phyloP scores from a whole-genome alignment of 2,888 invertebrate species.

The Nephrocerus scutellatus region DNA sequence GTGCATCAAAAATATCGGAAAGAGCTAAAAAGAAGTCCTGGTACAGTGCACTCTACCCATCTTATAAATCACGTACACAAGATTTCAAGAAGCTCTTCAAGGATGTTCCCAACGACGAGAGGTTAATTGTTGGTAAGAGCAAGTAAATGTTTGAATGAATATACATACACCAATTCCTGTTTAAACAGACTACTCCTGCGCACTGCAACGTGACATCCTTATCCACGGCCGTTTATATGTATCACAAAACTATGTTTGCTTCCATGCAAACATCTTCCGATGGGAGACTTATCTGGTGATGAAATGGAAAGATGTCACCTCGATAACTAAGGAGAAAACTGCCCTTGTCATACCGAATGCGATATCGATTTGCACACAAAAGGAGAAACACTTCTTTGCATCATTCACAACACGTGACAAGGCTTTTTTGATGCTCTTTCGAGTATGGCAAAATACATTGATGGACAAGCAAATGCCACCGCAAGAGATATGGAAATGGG shows the following conservation, averaged over 20 bases:
- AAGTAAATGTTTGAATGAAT: not conserved
- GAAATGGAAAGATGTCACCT: conserved; percentile 83
- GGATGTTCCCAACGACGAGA: conserved; percentile 82
- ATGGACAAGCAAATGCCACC: conserved; percentile 79
- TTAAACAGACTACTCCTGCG: conserved; percentile 89
- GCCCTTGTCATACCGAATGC: conserved; percentile 95
- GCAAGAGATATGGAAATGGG: conserved; percentile 84
- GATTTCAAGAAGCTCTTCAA: conserved; percentile 91
- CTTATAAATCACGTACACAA: conserved; percentile 87
- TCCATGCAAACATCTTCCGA: conserved; percentile 95
- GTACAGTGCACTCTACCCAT: conserved; percentile 81
- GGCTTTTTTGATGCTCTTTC: conserved; percentile 89
- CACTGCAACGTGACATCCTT: conserved; percentile 90
- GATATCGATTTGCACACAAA: conserved; percentile 73
- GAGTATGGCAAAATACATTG: conserved; percentile 93
- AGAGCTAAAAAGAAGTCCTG: conserved; percentile 74
- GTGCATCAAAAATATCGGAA: conserved; percentile 46
- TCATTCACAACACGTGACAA: conserved; percentile 93
- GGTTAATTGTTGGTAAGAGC: conserved; percentile 88
- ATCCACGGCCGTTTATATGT: conserved; percentile 94
- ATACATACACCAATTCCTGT: not conserved
- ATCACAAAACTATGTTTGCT: conserved; percentile 91
- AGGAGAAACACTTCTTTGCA: conserved; percentile 87
- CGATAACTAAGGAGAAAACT: conserved; percentile 92
- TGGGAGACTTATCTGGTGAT: conserved; percentile 88